phyloP scores from a whole-genome alignment of 2,888 invertebrate species.

The Sarcophaga variegata region DNA sequence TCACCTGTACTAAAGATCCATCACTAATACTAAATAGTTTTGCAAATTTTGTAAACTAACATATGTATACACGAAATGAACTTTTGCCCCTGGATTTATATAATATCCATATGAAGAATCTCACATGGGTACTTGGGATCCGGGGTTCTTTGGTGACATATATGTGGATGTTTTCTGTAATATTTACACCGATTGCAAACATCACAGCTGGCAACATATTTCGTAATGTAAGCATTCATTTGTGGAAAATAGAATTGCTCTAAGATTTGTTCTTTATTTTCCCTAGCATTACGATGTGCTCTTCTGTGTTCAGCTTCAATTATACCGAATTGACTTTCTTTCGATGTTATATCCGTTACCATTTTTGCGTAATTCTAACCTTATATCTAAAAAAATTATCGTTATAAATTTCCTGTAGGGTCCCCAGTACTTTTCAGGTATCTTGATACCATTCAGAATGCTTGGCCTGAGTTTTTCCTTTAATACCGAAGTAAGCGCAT shows the following conservation, averaged over 20 bases:
- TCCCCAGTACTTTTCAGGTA: background rate
- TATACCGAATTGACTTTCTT: slow-evolving; percentile 23
- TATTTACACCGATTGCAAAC: slow-evolving; percentile 12
- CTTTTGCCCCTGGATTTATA: slow-evolving; percentile 44
- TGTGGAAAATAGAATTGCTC: slow-evolving; percentile 48
- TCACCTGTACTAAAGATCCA: slow-evolving; percentile 19
- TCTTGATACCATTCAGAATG: slow-evolving; percentile 21
- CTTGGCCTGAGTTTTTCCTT: background rate
- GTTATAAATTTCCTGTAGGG: slow-evolving; percentile 24
- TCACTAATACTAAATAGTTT: slow-evolving; percentile 63
- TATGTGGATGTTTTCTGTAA: slow-evolving; percentile 19
- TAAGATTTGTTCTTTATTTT: slow-evolving; percentile 48
- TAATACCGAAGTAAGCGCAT: too few species aligned
- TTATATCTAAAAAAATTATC: slow-evolving; percentile 17
- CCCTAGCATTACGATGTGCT: slow-evolving; percentile 47
- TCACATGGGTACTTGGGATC: slow-evolving; percentile 27
- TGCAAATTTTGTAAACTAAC: slow-evolving; percentile 40
- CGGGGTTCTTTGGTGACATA: slow-evolving; percentile 27
- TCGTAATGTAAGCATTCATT: background rate
- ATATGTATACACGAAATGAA: background rate
- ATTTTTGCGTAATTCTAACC: slow-evolving; percentile 10
- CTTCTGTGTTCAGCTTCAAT: slow-evolving; percentile 47
- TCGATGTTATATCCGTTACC: background rate
- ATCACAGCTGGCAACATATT: background rate
- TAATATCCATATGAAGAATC: slow-evolving; percentile 41